Evolutionary conservation across 2,888 invertebrate genomes (phyloP), one percentile per base, ranked within the genome.

Genomic region (Cetonia aurata): DNA sequence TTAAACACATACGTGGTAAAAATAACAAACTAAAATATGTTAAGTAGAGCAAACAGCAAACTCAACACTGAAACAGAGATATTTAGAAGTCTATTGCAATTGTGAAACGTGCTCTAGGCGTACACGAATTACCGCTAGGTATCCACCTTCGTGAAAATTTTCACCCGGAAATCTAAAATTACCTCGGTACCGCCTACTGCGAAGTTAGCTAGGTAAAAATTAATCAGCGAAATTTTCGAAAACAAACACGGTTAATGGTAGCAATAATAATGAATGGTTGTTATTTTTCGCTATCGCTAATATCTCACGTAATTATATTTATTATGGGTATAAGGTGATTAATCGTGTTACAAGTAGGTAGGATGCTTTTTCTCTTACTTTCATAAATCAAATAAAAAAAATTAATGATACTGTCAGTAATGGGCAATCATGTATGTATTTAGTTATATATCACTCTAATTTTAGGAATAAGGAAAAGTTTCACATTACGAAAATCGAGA

Each of bases 161-260:
- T 76, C 74, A 75, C 74, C 76, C 74, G 76, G 76, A 76, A 75
- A 76, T 69, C 65, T 44, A 72, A 73, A 73, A 72, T 53, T 44
- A 52, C 42, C 37, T 37, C 19, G 48, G 15, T 37, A 50, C 50
- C 62, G 62, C 62, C 50, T 50, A 65, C 62, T 65, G 62, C 37
- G 62, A 37, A 9, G 62, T 37, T 50, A 37, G 50, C 46, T 65
- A 57, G 9, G 10, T 65, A 50, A 65, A 65, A 52, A 65, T 65
- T 65, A 52, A 65, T 65, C 62, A 65, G 41, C 50, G 41, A 65
- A 65, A 65, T 65, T 65, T 50, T 17, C 3, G 50, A 50, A 65
- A 65, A 65, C 62, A 50, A 52, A 65, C 41, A 50, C 41, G 50
- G 50, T 50, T 19, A 19, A 19, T 37, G 37, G 42, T 42, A 42